Evolutionary conservation across 2,888 invertebrate genomes (phyloP).

Genomic region (Operophtera brumata): DNA sequence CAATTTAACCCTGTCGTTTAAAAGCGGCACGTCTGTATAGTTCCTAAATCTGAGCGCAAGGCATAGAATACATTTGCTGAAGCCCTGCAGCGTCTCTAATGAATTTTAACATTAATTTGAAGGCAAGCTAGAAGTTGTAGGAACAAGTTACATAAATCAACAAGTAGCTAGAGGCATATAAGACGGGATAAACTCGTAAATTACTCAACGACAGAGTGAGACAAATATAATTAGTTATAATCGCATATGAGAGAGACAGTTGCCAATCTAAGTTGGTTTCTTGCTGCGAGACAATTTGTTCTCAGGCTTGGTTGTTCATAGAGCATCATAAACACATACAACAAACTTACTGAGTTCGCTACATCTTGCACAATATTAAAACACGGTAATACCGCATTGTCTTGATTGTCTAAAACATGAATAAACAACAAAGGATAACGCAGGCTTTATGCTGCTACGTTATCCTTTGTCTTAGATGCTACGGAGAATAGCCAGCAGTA

Average conservation of each 20-base stretch:
- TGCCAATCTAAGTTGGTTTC: neutral
- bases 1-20: neutral
- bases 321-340: neutral
- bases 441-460: no score
- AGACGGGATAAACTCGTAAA: slow-evolving; percentile 1
- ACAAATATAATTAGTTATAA: slow-evolving; percentile 5
- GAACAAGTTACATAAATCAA: slow-evolving; percentile 49
- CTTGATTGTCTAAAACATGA: no score
- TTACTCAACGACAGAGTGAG: slow-evolving; percentile 9
- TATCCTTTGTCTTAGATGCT: no score
- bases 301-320: neutral
- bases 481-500: no score
- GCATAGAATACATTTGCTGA: slow-evolving; percentile 15
- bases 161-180: slow-evolving; percentile 33
- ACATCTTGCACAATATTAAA: no score
- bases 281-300: neutral
- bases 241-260: slow-evolving; percentile 4
- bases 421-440: no score
- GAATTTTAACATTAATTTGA: slow-evolving; percentile 39
- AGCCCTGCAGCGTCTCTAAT: slow-evolving; percentile 27
- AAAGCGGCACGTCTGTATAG: neutral
- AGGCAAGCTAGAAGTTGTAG: slow-evolving; percentile 26
- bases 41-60: slow-evolving; percentile 1
- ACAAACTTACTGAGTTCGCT: neutral
- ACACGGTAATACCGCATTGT: no score